Evolutionary conservation across 1,140 invertebrate genomes (phyloP).

Genomic region (Apis laboriosa): DNA sequence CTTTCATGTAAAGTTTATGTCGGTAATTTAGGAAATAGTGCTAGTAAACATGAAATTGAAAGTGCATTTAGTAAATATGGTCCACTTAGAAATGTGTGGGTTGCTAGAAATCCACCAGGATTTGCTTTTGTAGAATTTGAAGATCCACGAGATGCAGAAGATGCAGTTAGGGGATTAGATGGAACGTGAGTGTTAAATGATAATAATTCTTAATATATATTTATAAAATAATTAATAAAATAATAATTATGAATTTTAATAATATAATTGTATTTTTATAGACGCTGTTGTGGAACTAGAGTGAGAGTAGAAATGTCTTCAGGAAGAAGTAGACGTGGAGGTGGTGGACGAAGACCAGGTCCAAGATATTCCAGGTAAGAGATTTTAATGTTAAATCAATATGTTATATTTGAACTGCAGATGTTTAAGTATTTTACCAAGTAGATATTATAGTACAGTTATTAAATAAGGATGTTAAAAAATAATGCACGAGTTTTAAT

Average conservation of each 20-base stretch:
- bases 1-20: constrained; percentile 99
- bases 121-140: constrained; percentile 99
- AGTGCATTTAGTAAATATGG: constrained; percentile 97
- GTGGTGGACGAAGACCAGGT: constrained; percentile 82
- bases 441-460: constrained; percentile 71
- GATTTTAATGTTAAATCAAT: constrained; percentile 14
- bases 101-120: constrained; percentile 95
- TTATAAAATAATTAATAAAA: neutral
- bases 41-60: constrained; percentile 95
- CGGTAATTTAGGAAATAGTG: constrained; percentile 96
- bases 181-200: constrained; percentile 88
- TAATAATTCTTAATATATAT: no score
- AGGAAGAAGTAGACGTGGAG: constrained; percentile 88
- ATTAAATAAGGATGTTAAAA: constrained; percentile 37
- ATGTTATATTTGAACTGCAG: constrained; percentile 69
- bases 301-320: constrained; percentile 94
- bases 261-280: constrained; percentile 65
- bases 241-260: neutral
- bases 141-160: constrained; percentile 97
- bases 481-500: constrained; percentile 50
- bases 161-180: constrained; percentile 96
- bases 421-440: constrained; percentile 65
- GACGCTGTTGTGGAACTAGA: constrained; percentile 90
- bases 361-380: constrained; percentile 82
- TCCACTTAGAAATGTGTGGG: constrained; percentile 97